These are phyloP conservation scores for Pentamera pediparva DNA, from an alignment of 53 echinoderm and acorn worm species.

Conservation along the genomic window DNA sequence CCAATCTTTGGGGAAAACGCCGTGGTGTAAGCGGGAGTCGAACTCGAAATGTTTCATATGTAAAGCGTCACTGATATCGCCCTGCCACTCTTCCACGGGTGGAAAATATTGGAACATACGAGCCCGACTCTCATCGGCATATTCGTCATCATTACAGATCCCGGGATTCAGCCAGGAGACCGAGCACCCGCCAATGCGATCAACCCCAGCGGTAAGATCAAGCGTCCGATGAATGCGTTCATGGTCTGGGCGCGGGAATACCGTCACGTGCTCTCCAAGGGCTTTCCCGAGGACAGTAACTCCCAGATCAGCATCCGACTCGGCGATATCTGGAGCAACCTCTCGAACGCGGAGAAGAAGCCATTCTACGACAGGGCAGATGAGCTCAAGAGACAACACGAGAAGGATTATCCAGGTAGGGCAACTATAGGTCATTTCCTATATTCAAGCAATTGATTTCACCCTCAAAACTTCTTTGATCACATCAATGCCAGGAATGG, in stretches of 20 bases:
- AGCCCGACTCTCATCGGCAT: too few species aligned
- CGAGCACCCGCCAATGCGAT: background rate
- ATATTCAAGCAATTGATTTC: too few species aligned
- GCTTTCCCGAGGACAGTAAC: constrained; percentile 50
- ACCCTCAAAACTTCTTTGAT: too few species aligned
- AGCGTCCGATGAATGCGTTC: constrained; percentile 99
- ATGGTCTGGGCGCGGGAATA: constrained; percentile 91
- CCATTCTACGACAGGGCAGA: constrained; percentile 75
- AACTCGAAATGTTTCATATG: too few species aligned
- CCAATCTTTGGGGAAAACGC: too few species aligned
- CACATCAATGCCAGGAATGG: too few species aligned
- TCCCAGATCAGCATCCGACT: constrained; percentile 84
- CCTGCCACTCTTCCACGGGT: too few species aligned
- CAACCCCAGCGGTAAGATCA: constrained; percentile 46
- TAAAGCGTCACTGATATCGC: too few species aligned
- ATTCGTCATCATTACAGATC: too few species aligned
- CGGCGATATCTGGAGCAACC: constrained; percentile 73
- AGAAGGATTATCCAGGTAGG: constrained; percentile 82
- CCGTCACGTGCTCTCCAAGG: constrained; percentile 45
- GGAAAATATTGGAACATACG: too few species aligned
- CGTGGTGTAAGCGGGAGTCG: too few species aligned
- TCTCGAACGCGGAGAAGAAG: constrained; percentile 60
- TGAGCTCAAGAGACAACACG: constrained; percentile 62
- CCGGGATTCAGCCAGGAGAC: background rate
- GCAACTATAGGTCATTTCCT: background rate